Evolutionary conservation across 1,140 invertebrate genomes (phyloP), one percentile per base, ranked within the genome.

Genomic region (Mya arenaria): DNA sequence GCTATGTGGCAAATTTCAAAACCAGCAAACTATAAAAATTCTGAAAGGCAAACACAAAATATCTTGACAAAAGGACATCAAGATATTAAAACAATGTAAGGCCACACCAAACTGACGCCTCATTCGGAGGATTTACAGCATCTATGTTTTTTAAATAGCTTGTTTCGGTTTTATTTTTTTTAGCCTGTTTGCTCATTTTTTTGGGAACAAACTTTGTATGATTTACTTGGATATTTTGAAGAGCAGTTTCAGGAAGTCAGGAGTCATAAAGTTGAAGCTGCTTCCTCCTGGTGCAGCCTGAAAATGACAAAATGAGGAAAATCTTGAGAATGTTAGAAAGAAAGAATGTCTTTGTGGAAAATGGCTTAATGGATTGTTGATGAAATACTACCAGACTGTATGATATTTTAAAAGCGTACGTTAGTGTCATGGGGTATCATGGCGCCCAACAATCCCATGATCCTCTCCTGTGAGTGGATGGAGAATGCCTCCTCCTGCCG

Each of bases 381-480:
- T n/a, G n/a, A n/a, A n/a, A n/a, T n/a, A n/a, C n/a, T n/a, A n/a
- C n/a, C n/a, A n/a, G n/a, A n/a, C n/a, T n/a, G n/a, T n/a, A n/a
- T n/a, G n/a, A n/a, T n/a, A n/a, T n/a, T n/a, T 25, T 39, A 41
- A 48, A 48, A 39, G 44, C 56, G 73, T 63, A 89, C 89, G 81
- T 90, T 87, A 71, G 83, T 81, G 65, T 89, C 88, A 56, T 77
- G 65, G 58, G 90, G 89, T 34, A 92, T 90, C 86, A 92, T 89
- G 10, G 90, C 89, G 10, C 92, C 92, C 10, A 92, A 86, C 71
- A 92, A 78, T 84, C 91, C 91, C 90, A 92, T 92, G 60, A 92
- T 89, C 71, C 91, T 90, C 83, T 92, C 91, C 74, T 92, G 92
- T 4, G 90, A 90, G 65, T 92, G 89, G 19, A 88, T 87, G 6